Percentiles rank a stretch among this genome's conserved stretches.
phyloP scores from a whole-genome alignment of 2,888 invertebrate genomes.

The Frankliniella fusca region DNA sequence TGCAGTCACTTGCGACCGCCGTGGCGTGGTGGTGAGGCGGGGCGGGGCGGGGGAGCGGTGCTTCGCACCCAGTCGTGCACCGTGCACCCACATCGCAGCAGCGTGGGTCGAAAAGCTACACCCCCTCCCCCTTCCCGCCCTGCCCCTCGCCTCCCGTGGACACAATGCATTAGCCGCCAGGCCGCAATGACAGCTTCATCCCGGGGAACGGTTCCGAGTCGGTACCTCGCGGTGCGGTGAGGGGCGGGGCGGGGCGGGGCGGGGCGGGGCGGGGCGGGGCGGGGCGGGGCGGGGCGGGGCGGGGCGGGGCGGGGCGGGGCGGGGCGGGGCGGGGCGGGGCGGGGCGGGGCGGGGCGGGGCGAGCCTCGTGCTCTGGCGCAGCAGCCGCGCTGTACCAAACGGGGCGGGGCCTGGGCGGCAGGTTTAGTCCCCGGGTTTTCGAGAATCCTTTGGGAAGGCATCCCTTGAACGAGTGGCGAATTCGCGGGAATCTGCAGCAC shows the following conservation, averaged over 20 bases:
- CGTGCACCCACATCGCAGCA: background rate
- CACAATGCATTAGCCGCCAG: constrained; percentile 1
- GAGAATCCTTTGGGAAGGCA: too few relatives aligned
- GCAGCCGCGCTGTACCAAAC: background rate
- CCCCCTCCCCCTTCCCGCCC: background rate
- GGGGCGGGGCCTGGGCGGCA: background rate
- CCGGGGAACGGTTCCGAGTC: constrained; percentile 1
- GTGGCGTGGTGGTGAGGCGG: too few relatives aligned
- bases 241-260: background rate
- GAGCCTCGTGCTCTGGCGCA: background rate
- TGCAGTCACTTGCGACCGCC: too few relatives aligned
- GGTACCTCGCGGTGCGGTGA: background rate
- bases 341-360: too few relatives aligned
- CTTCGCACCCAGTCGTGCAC: background rate
- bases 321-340: too few relatives aligned
- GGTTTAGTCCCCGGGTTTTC: too few relatives aligned
- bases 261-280: too few relatives aligned
- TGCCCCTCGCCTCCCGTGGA: background rate
- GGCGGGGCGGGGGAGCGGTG: background rate
- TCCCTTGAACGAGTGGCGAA: too few relatives aligned
- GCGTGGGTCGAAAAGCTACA: too few relatives aligned
- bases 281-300: background rate
- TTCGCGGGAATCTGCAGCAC: too few relatives aligned
- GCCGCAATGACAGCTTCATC: constrained; percentile 11
- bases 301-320: background rate